Evolutionary conservation across 2,113 vertebrate species (phyloP).

Genomic region (Heteronetta atricapilla): DNA sequence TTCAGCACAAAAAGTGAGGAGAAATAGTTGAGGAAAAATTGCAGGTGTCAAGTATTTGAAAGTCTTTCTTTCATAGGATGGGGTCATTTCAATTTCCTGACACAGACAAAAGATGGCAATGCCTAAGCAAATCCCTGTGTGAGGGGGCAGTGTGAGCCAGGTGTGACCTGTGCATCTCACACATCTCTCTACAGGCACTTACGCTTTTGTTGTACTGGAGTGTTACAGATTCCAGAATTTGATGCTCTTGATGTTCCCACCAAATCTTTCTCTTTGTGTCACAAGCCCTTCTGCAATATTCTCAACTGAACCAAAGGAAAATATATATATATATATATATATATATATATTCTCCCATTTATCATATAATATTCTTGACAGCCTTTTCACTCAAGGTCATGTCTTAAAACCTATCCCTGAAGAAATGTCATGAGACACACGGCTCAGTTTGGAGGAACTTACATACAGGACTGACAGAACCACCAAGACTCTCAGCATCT

Average conservation of each 20-base stretch:
- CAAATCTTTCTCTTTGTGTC: not conserved
- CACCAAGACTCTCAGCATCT: not conserved
- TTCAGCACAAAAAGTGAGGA: not conserved
- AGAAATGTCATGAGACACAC: not conserved
- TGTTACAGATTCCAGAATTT: not conserved
- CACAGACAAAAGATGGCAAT: not conserved
- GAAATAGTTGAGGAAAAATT: not conserved
- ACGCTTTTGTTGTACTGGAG: not conserved
- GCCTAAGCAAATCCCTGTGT: not conserved
- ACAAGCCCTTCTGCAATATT: not conserved
- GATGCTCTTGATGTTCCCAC: fast-evolving
- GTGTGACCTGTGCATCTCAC: not conserved
- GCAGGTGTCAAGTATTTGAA: not conserved
- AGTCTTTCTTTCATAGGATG: not conserved
- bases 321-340: no score
- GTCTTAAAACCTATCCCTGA: not conserved
- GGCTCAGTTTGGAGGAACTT: not conserved
- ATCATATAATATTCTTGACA: not conserved
- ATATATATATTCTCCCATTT: not conserved
- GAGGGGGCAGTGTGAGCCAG: not conserved
- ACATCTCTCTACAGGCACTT: not conserved
- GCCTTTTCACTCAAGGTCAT: not conserved
- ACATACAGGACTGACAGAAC: not conserved
- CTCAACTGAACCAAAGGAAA: not conserved
- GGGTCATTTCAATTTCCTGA: not conserved